Percentiles rank a stretch among this genome's conserved stretches.
These are phyloP conservation scores for Phocides pigmalion DNA, from an alignment of 1,140 invertebrate genomes.

Conservation along the genomic window DNA sequence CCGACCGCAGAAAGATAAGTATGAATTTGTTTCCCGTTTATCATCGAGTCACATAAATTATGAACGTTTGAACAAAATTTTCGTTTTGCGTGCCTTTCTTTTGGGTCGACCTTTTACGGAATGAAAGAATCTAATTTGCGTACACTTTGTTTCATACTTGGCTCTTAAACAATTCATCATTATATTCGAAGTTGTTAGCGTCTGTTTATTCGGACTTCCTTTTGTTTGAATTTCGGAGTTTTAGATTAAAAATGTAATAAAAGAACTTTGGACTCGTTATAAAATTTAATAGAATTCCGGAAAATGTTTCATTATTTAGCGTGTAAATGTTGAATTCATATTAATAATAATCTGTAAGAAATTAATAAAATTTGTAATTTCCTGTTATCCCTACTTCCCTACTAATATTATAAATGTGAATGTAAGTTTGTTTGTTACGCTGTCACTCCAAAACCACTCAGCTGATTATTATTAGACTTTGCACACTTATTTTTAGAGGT, in stretches of 20 bases:
- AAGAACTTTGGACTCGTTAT: neutral
- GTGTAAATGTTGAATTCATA: too few relatives aligned
- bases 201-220: constrained; percentile 21
- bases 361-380: too few relatives aligned
- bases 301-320: too few relatives aligned
- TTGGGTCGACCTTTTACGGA: constrained; percentile 14
- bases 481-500: too few relatives aligned
- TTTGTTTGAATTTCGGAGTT: constrained; percentile 19
- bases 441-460: too few relatives aligned
- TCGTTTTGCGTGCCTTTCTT: constrained; percentile 1
- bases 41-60: constrained; percentile 19
- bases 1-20: neutral
- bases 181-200: constrained; percentile 30
- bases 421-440: too few relatives aligned
- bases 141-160: constrained; percentile 25
- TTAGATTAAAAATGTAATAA: constrained; percentile 27
- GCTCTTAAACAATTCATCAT: constrained; percentile 28
- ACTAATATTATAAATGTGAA: too few relatives aligned
- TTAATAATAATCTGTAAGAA: too few relatives aligned
- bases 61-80: constrained; percentile 12
- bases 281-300: neutral
- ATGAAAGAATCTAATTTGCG: constrained; percentile 29
- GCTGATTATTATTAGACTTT: too few relatives aligned
- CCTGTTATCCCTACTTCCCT: too few relatives aligned
- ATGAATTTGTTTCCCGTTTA: neutral